Conservation (phyloP, 2,113 vertebrate genomes). For the Zootoca vivipara region DNA sequence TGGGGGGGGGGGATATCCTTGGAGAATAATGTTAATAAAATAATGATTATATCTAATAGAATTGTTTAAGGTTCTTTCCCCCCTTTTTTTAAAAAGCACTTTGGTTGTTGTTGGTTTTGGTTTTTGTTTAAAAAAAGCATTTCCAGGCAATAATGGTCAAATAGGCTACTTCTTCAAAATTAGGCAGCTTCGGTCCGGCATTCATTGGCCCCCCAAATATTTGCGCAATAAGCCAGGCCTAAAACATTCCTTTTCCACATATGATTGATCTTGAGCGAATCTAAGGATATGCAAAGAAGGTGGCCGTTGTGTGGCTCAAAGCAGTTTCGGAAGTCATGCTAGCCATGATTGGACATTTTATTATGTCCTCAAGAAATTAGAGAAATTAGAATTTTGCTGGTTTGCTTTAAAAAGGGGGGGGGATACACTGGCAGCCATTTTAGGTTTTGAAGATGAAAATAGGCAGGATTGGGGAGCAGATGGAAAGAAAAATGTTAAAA, state of each 20-base stretch:
- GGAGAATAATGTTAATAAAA: slow-evolving; percentile 88
- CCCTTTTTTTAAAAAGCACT: slow-evolving; percentile 49
- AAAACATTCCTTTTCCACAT: slow-evolving; percentile 48
- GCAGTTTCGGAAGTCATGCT: slow-evolving; percentile 39
- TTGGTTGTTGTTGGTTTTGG: slow-evolving; percentile 40
- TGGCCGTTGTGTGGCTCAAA: not conserved
- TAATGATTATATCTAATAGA: slow-evolving; percentile 77
- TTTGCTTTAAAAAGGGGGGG: not conserved
- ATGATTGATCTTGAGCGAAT: slow-evolving; percentile 62
- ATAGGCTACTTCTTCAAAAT: slow-evolving; percentile 66
- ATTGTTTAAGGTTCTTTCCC: slow-evolving; percentile 70
- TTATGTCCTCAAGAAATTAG: slow-evolving; percentile 58
- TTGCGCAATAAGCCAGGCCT: slow-evolving; percentile 64
- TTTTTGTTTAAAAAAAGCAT: slow-evolving; percentile 53
- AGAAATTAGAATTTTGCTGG: slow-evolving; percentile 8
- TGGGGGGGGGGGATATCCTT: slow-evolving; percentile 76
- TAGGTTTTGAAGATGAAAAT: slow-evolving; percentile 61
- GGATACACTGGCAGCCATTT: slow-evolving; percentile 61
- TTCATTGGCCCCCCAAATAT: slow-evolving; percentile 60
- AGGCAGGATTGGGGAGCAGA: slow-evolving; percentile 64
- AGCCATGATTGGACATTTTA: slow-evolving; percentile 58
- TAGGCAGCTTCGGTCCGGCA: slow-evolving; percentile 44
- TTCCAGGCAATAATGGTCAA: slow-evolving; percentile 66
- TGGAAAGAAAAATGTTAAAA: slow-evolving; percentile 59
- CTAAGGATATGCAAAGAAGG: slow-evolving; percentile 57